Conservation (phyloP, 2,888 invertebrate species). For the Andrena fulva region DNA sequence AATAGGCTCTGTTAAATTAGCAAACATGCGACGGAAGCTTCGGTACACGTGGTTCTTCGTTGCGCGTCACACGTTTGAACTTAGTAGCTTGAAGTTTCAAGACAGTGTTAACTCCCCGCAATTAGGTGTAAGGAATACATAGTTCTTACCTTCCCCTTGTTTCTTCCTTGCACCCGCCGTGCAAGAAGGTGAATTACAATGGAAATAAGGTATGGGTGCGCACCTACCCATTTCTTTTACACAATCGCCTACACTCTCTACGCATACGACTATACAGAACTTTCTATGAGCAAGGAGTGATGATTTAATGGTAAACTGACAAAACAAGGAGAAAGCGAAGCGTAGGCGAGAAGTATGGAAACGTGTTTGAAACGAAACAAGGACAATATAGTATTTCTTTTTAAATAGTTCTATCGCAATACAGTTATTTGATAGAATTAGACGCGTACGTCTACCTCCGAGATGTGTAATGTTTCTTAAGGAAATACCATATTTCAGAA, state of each 20-base stretch:
- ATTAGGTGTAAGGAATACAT: constrained; percentile 77
- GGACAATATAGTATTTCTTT: constrained; percentile 66
- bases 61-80: neutral
- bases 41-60: neutral
- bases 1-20: neutral
- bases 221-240: constrained; percentile 77
- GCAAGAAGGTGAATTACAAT: constrained; percentile 5
- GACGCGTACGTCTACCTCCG: constrained; percentile 48
- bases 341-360: neutral
- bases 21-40: neutral
- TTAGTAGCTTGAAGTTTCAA: constrained; percentile 21
- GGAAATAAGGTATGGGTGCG: constrained; percentile 79
- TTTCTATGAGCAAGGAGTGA: neutral
- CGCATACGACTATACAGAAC: neutral
- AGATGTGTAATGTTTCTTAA: constrained; percentile 67
- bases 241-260: constrained; percentile 5
- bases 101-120: constrained; percentile 80
- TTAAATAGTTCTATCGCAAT: constrained; percentile 36
- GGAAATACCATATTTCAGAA: constrained; percentile 74
- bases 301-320: neutral
- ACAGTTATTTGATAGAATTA: constrained; percentile 41
- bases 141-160: constrained; percentile 1
- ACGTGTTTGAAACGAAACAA: constrained; percentile 44
- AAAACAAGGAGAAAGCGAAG: constrained; percentile 5
- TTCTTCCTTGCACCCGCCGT: neutral